Percentiles rank a stretch among this genome's conserved stretches.
Evolutionary conservation across 2,113 vertebrate species (phyloP).

Genomic region (Chamaea fasciata): DNA sequence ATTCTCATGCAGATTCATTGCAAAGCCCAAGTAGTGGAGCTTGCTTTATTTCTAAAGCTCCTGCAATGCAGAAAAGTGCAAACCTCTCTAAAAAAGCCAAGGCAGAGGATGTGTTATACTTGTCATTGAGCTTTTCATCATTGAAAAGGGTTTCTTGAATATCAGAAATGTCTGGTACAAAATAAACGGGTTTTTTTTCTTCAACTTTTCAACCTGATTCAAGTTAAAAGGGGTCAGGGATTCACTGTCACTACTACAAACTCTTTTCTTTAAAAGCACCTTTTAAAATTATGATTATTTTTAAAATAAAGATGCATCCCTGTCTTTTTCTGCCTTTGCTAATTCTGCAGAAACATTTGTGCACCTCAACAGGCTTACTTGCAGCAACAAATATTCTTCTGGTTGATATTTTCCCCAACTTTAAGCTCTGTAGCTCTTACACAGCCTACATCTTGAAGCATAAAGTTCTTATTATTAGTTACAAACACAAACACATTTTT

Average conservation of each 20-base stretch:
- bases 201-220: background rate
- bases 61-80: background rate
- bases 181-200: background rate
- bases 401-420: background rate
- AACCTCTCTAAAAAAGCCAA: background rate
- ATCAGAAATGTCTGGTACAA: background rate
- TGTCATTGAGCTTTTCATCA: background rate
- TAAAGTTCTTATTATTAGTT: background rate
- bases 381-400: background rate
- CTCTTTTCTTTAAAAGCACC: background rate
- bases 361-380: background rate
- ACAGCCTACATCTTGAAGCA: background rate
- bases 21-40: background rate
- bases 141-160: background rate
- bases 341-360: background rate
- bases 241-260: background rate
- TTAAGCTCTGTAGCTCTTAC: background rate
- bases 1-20: background rate
- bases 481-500: background rate
- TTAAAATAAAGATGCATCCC: background rate
- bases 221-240: background rate
- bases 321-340: background rate
- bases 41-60: background rate
- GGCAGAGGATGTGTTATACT: background rate
- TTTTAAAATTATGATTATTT: background rate